phyloP scores from a whole-genome alignment of 1,140 invertebrate species.

The Aporrectodea caliginosa region DNA sequence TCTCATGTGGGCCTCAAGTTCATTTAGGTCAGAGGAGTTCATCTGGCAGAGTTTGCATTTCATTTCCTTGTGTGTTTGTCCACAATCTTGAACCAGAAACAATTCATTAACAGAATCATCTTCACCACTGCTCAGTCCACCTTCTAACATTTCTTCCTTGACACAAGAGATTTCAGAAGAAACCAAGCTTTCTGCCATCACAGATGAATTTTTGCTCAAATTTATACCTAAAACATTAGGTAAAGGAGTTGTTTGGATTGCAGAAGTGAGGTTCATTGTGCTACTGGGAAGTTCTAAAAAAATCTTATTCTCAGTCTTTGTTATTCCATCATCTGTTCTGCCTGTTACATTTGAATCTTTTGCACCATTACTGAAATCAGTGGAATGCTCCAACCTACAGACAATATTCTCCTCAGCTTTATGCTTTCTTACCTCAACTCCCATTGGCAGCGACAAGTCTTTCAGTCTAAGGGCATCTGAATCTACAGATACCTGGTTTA shows the following conservation, averaged over 20 bases:
- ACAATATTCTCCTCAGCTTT: neutral
- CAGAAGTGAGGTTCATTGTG: too few relatives aligned
- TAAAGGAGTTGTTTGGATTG: neutral
- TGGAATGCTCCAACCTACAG: neutral
- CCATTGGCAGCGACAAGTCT: neutral
- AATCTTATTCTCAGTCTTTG: neutral
- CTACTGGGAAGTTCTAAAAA: neutral
- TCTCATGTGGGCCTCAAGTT: conserved; percentile 12
- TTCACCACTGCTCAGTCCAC: neutral
- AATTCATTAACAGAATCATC: neutral
- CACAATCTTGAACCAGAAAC: neutral
- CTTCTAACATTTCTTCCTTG: neutral
- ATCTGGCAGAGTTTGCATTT: conserved; percentile 18
- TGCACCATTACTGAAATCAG: neutral
- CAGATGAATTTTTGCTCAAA: neutral
- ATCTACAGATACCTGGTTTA: neutral
- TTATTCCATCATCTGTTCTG: neutral
- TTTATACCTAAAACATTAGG: neutral
- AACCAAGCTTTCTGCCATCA: neutral
- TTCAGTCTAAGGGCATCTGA: neutral
- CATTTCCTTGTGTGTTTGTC: neutral
- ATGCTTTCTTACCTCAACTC: neutral
- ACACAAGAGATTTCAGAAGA: neutral
- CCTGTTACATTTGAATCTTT: neutral
- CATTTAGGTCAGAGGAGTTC: neutral